Evolutionary conservation across 2,888 invertebrate genomes (phyloP), one percentile per base, ranked within the genome.

Genomic region (Cataglyphis altisquamis): DNA sequence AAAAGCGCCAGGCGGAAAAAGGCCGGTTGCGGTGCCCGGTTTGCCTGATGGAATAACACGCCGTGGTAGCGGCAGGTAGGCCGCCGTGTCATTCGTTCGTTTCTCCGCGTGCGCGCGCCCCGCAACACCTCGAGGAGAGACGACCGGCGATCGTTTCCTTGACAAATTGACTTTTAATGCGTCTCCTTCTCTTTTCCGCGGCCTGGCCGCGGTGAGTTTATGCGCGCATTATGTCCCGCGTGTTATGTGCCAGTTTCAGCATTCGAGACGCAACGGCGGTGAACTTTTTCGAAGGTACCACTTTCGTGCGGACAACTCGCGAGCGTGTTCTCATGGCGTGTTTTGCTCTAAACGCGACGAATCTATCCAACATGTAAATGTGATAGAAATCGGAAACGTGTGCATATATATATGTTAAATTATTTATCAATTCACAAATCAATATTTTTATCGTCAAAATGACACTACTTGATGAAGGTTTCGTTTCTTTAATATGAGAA

Each of bases 111-210:
- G 83, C 82, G 74, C 73, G 82, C 18, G 21, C 32, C 29, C 80
- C 60, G 32, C 73, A 70, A 84, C 68, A 66, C 73, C 64, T 75
- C 60, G 60, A 41, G 39, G 39, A 66, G 48, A 32, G 39, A 12
- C 41, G 41, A n/a, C 29, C 52, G 48, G 36, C 67, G 81, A 81
- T 84, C 85, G 63, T 41, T 80, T 64, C 74, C 60, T 83, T 90
- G 90, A 91, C 90, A 91, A 91, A 91, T 91, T 90, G 90, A 83
- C 86, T 88, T 88, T 91, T 90, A 86, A 90, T 88, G 86, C 73
- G 74, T 29, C 63, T 45, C 83, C 12, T 32, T 73, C 82, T 32
- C 63, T 39, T 70, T 18, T 5, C 3, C 25, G 29, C 67, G 39
- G 29, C 52, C 39, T 25, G 25, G n/a, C 18, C 29, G 25, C 29